phyloP scores from a whole-genome alignment of 2,888 invertebrate genomes.

The Calameuta pallipes region DNA sequence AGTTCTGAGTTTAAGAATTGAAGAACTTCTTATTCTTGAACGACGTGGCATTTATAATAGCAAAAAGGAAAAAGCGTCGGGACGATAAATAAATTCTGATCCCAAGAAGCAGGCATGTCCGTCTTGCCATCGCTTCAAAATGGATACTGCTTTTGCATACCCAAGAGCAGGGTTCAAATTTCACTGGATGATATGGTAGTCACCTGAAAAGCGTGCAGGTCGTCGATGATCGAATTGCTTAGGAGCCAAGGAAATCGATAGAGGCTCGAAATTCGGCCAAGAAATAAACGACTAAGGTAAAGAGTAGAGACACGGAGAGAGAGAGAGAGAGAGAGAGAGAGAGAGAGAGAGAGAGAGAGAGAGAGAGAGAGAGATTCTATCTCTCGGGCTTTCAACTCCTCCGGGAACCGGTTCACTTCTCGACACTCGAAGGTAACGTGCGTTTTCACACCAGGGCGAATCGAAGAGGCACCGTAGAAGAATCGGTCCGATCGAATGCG shows the following conservation, averaged over 20 bases:
- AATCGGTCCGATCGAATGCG: slow-evolving; percentile 45
- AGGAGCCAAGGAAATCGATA: neutral
- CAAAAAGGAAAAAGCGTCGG: slow-evolving; percentile 43
- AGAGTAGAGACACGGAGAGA: neutral
- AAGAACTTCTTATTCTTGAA: slow-evolving; percentile 52
- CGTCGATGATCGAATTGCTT: neutral
- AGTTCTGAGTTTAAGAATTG: slow-evolving; percentile 46
- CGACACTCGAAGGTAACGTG: no score
- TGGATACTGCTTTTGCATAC: slow-evolving; percentile 3
- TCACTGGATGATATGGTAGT: no score
- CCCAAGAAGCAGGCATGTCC: slow-evolving; percentile 34
- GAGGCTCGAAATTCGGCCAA: neutral
- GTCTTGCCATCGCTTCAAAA: neutral
- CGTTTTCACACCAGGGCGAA: slow-evolving; percentile 7
- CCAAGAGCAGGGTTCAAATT: neutral
- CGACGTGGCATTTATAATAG: slow-evolving; percentile 41
- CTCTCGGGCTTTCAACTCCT: no score
- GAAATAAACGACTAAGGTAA: neutral
- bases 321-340: neutral
- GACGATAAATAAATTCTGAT: slow-evolving; percentile 52
- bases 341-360: neutral
- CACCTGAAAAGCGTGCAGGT: no score
- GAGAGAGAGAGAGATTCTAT: slow-evolving; percentile 13
- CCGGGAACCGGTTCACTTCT: no score
- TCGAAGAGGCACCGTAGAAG: slow-evolving; percentile 35